Percentiles rank a stretch among this genome's conserved stretches.
Evolutionary conservation across 2,888 invertebrate species (phyloP).

Genomic region (Lycia hirtaria): DNA sequence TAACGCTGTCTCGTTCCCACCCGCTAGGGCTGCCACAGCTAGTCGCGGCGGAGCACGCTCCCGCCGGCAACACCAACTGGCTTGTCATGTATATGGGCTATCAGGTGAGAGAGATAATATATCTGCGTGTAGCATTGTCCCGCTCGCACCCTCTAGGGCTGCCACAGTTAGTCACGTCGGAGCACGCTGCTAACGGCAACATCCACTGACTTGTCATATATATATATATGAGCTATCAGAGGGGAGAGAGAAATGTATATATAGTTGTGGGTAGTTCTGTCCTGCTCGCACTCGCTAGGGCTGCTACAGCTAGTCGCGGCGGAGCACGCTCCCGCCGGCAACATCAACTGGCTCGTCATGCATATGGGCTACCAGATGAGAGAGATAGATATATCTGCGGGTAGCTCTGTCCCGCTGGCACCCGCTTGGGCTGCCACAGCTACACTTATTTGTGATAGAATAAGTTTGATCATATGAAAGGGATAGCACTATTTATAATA

Average conservation of each 20-base stretch:
- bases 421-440: not conserved
- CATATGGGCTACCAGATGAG: conserved; percentile 82
- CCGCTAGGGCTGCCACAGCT: conserved; percentile 86
- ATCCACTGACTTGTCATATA: conserved; percentile 88
- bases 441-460: too few species aligned
- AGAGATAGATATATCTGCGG: not conserved
- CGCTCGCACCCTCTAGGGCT: conserved; percentile 92
- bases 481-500: too few species aligned
- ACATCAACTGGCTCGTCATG: conserved; percentile 87
- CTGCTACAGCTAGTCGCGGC: conserved; percentile 51
- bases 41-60: conserved; percentile 40
- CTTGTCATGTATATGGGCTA: conserved; percentile 90
- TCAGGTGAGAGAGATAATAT: conserved; percentile 81
- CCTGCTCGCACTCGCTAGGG: conserved; percentile 93
- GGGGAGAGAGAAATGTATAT: too few species aligned
- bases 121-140: conserved; percentile 91
- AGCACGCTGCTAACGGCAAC: conserved; percentile 47
- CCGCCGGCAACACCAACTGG: conserved; percentile 58
- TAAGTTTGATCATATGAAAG: too few species aligned
- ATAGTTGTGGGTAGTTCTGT: conserved; percentile 91
- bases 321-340: conserved; percentile 44
- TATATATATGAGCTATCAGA: conserved; percentile 81
- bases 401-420: not conserved
- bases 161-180: conserved; percentile 49
- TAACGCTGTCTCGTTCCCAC: conserved; percentile 92